Evolutionary conservation across 2,888 invertebrate genomes (phyloP).

Genomic region (Cephus sareptanus): DNA sequence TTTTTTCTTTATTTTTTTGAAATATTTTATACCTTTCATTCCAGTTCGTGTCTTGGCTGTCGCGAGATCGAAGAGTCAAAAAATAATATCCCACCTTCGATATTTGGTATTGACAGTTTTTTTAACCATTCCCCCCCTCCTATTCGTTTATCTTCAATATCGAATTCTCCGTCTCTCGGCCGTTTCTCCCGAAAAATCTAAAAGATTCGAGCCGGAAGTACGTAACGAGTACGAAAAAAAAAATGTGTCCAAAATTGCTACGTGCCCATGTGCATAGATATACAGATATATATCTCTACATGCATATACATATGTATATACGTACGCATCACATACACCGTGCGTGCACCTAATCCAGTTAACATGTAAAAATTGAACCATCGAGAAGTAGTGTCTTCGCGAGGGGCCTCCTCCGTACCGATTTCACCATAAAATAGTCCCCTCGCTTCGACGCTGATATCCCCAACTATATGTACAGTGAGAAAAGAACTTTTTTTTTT

Average conservation of each 20-base stretch:
- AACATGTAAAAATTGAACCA: background rate
- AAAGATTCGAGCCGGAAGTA: background rate
- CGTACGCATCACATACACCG: constrained; percentile 2
- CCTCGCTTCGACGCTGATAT: background rate
- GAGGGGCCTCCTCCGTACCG: background rate
- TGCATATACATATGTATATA: constrained; percentile 17
- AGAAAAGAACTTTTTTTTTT: background rate
- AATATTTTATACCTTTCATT: background rate
- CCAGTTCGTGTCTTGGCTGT: background rate
- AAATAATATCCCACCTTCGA: background rate
- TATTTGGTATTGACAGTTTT: background rate
- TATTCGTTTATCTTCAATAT: background rate
- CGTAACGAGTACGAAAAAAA: background rate
- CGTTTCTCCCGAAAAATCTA: background rate
- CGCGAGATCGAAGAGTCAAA: background rate
- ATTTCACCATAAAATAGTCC: background rate
- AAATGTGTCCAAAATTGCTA: constrained; percentile 7
- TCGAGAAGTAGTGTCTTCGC: background rate
- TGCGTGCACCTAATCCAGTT: background rate
- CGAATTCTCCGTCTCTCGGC: background rate
- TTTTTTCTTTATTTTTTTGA: background rate
- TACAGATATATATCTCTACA: constrained; percentile 23
- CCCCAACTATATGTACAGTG: background rate
- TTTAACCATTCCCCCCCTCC: background rate
- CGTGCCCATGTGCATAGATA: constrained; percentile 20